Evolutionary conservation across 2,888 invertebrate genomes (phyloP).

Genomic region (Chydorus sphaericus): DNA sequence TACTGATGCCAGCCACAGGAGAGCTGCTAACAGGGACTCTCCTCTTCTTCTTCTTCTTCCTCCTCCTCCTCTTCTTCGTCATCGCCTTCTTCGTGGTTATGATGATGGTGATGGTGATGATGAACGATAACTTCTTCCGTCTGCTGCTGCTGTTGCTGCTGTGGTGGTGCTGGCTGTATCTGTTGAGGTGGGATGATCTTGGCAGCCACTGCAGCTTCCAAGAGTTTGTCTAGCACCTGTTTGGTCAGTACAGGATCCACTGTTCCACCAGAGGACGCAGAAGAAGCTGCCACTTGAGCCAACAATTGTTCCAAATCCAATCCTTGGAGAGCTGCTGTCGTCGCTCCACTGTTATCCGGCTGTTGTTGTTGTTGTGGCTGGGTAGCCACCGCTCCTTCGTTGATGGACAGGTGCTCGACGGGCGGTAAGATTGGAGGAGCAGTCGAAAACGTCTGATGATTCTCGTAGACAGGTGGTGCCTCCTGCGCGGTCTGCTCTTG

Average conservation of each 20-base stretch:
- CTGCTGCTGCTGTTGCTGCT: neutral
- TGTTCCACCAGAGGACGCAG: no score
- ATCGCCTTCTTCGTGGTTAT: neutral
- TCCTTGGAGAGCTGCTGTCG: neutral
- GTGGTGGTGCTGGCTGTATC: conserved; percentile 19
- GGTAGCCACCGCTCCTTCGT: conserved; percentile 18
- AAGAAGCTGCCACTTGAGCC: neutral
- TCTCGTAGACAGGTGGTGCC: conserved; percentile 16
- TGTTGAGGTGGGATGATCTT: conserved; percentile 24
- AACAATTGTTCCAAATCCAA: conserved; percentile 5
- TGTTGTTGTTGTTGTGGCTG: neutral
- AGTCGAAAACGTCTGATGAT: no score
- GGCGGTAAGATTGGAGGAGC: conserved; percentile 24
- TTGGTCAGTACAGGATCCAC: neutral
- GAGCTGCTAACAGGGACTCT: conserved; percentile 2
- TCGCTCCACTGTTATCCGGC: neutral
- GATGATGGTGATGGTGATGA: conserved; percentile 3
- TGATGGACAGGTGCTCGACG: conserved; percentile 30
- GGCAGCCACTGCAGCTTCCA: conserved; percentile 21
- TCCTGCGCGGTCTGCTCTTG: conserved; percentile 16
- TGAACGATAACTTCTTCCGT: neutral
- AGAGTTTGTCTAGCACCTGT: conserved; percentile 9
- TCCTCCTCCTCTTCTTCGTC: conserved; percentile 4
- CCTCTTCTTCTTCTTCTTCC: neutral
- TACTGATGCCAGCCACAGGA: conserved; percentile 26